Evolutionary conservation across 2,113 vertebrate genomes (phyloP).

Genomic region (Fulmarus glacialis): DNA sequence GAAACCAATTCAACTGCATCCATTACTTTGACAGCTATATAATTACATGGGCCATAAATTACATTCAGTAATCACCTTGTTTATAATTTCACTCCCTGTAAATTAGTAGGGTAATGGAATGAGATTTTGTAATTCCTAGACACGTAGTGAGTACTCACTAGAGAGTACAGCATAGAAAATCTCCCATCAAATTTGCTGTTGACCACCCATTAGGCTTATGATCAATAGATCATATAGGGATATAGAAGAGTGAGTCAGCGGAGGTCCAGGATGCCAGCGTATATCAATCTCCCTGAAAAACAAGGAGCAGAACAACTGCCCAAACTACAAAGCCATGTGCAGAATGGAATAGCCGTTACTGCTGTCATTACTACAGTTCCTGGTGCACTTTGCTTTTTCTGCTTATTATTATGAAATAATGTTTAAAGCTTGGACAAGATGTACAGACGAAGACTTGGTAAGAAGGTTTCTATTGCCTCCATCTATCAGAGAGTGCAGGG

Average conservation of each 20-base stretch:
- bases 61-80: constrained; percentile 67
- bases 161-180: not conserved
- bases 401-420: not conserved
- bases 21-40: constrained; percentile 64
- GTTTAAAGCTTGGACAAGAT: not conserved
- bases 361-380: not conserved
- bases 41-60: constrained; percentile 74
- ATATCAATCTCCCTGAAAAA: not conserved
- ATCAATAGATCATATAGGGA: not conserved
- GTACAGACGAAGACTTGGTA: not conserved
- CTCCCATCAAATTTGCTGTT: not conserved
- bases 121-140: constrained; percentile 46
- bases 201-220: not conserved
- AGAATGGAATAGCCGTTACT: not conserved
- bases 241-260: not conserved
- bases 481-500: not conserved
- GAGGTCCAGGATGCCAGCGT: not conserved
- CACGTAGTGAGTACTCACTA: not conserved
- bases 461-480: not conserved
- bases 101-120: constrained; percentile 67
- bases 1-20: constrained; percentile 6
- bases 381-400: not conserved
- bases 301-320: not conserved
- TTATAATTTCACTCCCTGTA: constrained; percentile 72
- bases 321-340: not conserved